Conservation (phyloP, 2,888 invertebrate genomes). For the Cataglyphis albicans region DNA sequence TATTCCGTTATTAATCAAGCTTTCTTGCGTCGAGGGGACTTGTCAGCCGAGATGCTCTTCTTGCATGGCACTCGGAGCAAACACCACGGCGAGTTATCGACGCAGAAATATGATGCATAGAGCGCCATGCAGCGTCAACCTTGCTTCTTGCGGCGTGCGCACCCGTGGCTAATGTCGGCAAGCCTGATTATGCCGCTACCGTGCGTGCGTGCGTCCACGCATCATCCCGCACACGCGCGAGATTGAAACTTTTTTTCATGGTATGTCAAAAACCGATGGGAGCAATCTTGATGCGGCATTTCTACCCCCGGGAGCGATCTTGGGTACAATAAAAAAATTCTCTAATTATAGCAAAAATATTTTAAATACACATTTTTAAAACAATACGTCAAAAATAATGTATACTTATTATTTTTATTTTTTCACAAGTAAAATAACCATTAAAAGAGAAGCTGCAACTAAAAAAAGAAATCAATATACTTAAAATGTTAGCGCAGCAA, state of each 20-base stretch:
- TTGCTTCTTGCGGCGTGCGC: conserved; percentile 67
- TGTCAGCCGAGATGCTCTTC: conserved; percentile 78
- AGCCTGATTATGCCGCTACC: conserved; percentile 69
- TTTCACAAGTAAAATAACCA: neutral
- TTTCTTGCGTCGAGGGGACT: conserved; percentile 76
- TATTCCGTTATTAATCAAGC: conserved; percentile 84
- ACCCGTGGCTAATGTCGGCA: conserved; percentile 66
- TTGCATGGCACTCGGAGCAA: conserved; percentile 74
- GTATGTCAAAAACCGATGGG: neutral
- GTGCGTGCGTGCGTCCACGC: conserved; percentile 26
- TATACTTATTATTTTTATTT: neutral
- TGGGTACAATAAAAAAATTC: neutral
- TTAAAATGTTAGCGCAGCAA: neutral
- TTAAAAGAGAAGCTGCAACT: neutral
- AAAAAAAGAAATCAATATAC: neutral
- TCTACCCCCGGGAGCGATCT: neutral
- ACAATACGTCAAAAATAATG: neutral
- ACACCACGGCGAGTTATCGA: conserved; percentile 75
- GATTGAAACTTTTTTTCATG: conserved; percentile 37
- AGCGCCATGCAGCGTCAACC: conserved; percentile 76
- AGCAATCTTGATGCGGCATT: neutral
- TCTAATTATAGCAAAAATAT: neutral
- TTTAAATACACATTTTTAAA: neutral
- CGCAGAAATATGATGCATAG: conserved; percentile 78
- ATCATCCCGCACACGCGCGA: conserved; percentile 47